phyloP scores from a whole-genome alignment of 2,888 invertebrate genomes.

The Deilephila elpenor region DNA sequence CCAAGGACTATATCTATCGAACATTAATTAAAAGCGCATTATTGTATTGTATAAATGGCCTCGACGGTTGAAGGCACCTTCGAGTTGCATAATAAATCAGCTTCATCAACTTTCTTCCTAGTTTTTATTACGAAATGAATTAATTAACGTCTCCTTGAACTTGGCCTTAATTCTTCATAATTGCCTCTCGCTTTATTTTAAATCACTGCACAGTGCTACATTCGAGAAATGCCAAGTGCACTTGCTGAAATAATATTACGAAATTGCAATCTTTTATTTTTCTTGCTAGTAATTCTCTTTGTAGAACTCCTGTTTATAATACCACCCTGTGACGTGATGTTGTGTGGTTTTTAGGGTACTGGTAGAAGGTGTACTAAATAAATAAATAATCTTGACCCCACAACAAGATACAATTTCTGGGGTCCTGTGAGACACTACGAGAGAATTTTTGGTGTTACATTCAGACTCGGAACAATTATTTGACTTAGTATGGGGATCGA shows the following conservation, averaged over 20 bases:
- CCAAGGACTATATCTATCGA: too few relatives aligned
- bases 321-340: too few relatives aligned
- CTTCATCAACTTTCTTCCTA: background rate
- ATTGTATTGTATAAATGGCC: background rate
- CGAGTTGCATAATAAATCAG: background rate
- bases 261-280: conserved; percentile 9
- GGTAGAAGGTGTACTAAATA: too few relatives aligned
- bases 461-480: too few relatives aligned
- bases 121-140: conserved; percentile 3
- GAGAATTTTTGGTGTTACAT: too few relatives aligned
- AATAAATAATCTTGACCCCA: too few relatives aligned
- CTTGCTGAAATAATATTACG: conserved; percentile 10
- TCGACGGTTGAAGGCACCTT: background rate
- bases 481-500: too few relatives aligned
- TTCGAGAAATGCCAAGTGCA: conserved; percentile 19
- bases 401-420: too few relatives aligned
- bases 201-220: conserved; percentile 1
- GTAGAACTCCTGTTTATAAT: too few relatives aligned
- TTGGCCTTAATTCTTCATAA: conserved; percentile 17
- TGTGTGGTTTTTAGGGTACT: too few relatives aligned
- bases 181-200: conserved; percentile 7
- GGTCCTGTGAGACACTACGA: too few relatives aligned
- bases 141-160: conserved; percentile 14
- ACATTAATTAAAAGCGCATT: too few relatives aligned
- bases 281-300: background rate